These are phyloP conservation scores for Adoxophyes honmai DNA, from an alignment of 1,140 invertebrate genomes.

Conservation along the genomic window DNA sequence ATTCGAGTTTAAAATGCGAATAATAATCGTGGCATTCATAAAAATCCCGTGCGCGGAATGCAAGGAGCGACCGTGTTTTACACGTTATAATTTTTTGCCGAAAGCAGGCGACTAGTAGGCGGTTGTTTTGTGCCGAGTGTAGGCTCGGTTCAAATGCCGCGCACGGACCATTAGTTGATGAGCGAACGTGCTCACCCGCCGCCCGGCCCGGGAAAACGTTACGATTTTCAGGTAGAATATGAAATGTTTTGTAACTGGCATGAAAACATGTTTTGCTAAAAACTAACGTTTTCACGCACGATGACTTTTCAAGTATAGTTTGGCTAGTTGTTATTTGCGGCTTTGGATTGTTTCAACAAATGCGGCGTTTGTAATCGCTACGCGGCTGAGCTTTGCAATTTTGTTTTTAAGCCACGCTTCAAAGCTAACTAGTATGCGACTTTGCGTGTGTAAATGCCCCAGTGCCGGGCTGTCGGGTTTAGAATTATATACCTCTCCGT, in stretches of 20 bases:
- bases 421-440: too few species aligned
- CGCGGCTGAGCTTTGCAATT: too few species aligned
- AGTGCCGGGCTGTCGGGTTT: too few species aligned
- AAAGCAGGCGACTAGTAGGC: constrained; percentile 63
- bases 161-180: constrained; percentile 76
- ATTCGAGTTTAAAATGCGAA: constrained; percentile 76
- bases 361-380: not conserved
- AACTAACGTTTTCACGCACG: constrained; percentile 67
- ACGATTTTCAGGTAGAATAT: constrained; percentile 71
- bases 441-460: too few species aligned
- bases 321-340: constrained; percentile 32
- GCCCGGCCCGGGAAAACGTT: constrained; percentile 46
- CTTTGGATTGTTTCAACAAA: not conserved
- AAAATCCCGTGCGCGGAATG: constrained; percentile 73
- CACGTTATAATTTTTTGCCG: constrained; percentile 75
- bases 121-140: constrained; percentile 65
- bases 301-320: constrained; percentile 61
- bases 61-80: constrained; percentile 72
- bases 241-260: constrained; percentile 68
- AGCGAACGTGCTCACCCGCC: constrained; percentile 61
- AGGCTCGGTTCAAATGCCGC: constrained; percentile 75
- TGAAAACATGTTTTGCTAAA: constrained; percentile 64
- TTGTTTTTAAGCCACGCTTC: too few species aligned
- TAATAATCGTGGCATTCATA: constrained; percentile 75
- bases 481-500: too few species aligned